Percentiles rank a stretch among this genome's conserved stretches.
These are phyloP conservation scores for Lampris incognitus DNA, from an alignment of 2,113 vertebrate genomes.

Conservation along the genomic window DNA sequence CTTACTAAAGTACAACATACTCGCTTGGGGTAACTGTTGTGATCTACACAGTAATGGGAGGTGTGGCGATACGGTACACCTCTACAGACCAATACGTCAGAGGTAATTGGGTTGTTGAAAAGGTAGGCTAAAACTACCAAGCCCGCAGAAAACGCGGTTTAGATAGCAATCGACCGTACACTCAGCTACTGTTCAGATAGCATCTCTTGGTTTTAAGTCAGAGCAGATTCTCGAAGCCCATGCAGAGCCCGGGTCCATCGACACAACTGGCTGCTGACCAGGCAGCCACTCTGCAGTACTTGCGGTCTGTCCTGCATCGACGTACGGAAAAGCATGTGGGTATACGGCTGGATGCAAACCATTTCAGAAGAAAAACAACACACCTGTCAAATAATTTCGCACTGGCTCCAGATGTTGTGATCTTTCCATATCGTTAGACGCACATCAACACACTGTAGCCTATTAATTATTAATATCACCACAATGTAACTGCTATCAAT, in stretches of 20 bases:
- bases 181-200: constrained; percentile 32
- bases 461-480: constrained; percentile 16
- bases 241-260: constrained; percentile 47
- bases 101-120: too few species aligned
- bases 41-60: too few species aligned
- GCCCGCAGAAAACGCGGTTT: constrained; percentile 21
- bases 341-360: neutral
- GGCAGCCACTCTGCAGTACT: constrained; percentile 66
- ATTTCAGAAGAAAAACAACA: constrained; percentile 30
- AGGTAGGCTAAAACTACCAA: too few species aligned
- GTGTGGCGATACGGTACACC: too few species aligned
- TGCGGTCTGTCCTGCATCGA: constrained; percentile 36
- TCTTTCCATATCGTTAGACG: constrained; percentile 12
- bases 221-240: constrained; percentile 36
- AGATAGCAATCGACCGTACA: constrained; percentile 1
- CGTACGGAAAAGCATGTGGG: constrained; percentile 22
- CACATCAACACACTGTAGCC: constrained; percentile 46
- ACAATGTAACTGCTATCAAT: constrained; percentile 44
- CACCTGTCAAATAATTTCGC: constrained; percentile 45
- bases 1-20: too few species aligned
- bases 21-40: too few species aligned
- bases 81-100: too few species aligned
- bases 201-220: constrained; percentile 40
- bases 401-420: constrained; percentile 44
- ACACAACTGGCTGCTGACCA: constrained; percentile 68